phyloP scores from a whole-genome alignment of 2,113 vertebrate genomes.

The Pseudonaja textilis region DNA sequence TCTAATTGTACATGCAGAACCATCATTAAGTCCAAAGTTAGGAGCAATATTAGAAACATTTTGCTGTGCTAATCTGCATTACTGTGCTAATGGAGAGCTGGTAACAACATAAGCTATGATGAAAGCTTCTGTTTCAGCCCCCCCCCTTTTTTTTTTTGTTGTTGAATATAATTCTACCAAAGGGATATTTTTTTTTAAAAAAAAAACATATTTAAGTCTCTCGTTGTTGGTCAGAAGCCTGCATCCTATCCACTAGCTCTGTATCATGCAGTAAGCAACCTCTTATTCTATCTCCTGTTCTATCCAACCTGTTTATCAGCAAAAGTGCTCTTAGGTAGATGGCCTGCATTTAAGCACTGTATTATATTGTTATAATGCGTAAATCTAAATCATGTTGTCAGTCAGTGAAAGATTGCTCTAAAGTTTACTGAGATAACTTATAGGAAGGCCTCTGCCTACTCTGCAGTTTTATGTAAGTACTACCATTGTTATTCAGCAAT shows the following conservation, averaged over 20 bases:
- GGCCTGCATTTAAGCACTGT: not conserved
- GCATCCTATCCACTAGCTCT: not conserved
- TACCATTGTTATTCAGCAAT: not conserved
- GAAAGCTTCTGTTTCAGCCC: not conserved
- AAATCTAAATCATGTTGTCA: not conserved
- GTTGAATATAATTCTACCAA: not conserved
- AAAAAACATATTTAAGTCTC: not conserved
- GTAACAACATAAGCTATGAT: not conserved
- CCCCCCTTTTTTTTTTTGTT: not conserved
- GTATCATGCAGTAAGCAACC: not conserved
- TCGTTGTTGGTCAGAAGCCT: not conserved
- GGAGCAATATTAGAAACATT: not conserved
- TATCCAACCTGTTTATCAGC: not conserved
- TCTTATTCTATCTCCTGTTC: not conserved
- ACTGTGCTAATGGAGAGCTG: not conserved
- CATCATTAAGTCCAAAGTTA: not conserved
- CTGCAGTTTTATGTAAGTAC: not conserved
- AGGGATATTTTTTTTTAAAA: not conserved
- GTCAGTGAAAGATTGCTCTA: not conserved
- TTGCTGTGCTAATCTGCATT: not conserved
- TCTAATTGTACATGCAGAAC: not conserved
- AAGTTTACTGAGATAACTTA: not conserved
- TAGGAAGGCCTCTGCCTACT: not conserved
- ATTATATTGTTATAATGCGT: not conserved
- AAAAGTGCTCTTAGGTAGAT: not conserved